phyloP scores from a whole-genome alignment of 2,797 vertebrate species.

The Takifugu ocellatus region DNA sequence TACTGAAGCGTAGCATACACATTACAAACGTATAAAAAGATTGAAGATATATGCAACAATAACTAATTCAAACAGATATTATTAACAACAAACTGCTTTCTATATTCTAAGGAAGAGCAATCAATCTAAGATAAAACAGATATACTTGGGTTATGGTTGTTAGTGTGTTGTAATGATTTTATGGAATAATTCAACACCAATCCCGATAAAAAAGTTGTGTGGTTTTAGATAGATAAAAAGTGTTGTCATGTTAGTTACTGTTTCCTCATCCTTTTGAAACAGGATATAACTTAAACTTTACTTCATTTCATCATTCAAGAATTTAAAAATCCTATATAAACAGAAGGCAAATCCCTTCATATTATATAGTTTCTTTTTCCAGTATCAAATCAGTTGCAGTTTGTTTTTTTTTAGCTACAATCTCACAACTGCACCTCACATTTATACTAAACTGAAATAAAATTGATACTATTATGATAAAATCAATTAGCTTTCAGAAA shows the following conservation, averaged over 20 bases:
- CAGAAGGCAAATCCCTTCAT: too few species aligned
- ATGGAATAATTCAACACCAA: slow-evolving; percentile 78
- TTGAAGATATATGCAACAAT: slow-evolving; percentile 32
- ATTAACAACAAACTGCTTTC: slow-evolving; percentile 33
- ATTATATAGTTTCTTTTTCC: too few species aligned
- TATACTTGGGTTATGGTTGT: slow-evolving; percentile 74
- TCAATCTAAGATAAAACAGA: slow-evolving; percentile 79
- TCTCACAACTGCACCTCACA: too few species aligned
- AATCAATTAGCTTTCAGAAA: too few species aligned
- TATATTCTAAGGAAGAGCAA: slow-evolving; percentile 9
- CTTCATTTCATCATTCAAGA: too few species aligned
- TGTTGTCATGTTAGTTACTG: slow-evolving; percentile 61
- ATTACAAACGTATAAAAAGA: slow-evolving; percentile 1
- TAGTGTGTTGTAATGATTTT: slow-evolving; percentile 77
- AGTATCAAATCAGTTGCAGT: too few species aligned
- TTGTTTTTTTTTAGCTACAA: too few species aligned
- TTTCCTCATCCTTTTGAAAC: slow-evolving; percentile 56
- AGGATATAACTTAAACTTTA: slow-evolving; percentile 10
- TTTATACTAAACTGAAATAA: too few species aligned
- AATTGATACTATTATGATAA: too few species aligned
- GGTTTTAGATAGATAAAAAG: slow-evolving; percentile 72
- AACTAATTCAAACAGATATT: slow-evolving; percentile 49
- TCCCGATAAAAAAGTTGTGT: slow-evolving; percentile 72
- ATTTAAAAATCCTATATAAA: too few species aligned
- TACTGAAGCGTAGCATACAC: slow-evolving; percentile 55